These are phyloP conservation scores for Thyatira batis DNA, from an alignment of 2,888 invertebrate genomes.

Conservation along the genomic window DNA sequence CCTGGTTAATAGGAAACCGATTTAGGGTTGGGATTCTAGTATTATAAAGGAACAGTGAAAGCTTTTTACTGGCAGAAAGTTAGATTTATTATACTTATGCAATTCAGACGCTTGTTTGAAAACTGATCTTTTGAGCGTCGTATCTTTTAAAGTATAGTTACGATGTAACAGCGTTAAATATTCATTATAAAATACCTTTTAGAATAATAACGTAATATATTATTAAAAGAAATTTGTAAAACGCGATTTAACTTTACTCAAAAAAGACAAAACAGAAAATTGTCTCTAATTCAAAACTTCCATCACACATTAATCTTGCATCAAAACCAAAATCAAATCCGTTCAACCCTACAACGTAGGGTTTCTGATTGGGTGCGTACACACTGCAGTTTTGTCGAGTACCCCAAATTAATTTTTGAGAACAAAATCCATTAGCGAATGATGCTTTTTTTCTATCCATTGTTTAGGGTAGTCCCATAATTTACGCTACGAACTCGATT, in stretches of 20 bases:
- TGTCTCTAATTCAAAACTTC: no score
- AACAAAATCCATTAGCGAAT: constrained; percentile 81
- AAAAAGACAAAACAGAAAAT: no score
- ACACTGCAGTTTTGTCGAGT: constrained; percentile 69
- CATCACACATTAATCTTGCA: not conserved
- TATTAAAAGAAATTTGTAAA: no score
- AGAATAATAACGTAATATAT: no score
- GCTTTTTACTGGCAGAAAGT: no score
- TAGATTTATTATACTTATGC: no score
- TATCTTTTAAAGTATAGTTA: no score
- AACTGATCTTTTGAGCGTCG: no score
- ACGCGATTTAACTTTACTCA: no score
- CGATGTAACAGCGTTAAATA: no score
- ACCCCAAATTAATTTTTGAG: constrained; percentile 81
- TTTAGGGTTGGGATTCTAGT: constrained; percentile 36
- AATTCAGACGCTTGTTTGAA: no score
- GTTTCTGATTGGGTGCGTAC: constrained; percentile 73
- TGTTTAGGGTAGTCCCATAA: constrained; percentile 79
- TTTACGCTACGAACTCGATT: constrained; percentile 77
- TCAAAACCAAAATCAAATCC: not conserved
- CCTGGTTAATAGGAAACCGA: constrained; percentile 48
- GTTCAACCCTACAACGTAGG: constrained; percentile 40
- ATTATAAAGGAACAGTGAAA: constrained; percentile 1
- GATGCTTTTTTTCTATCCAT: constrained; percentile 68
- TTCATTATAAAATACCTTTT: no score